Evolutionary conservation across 2,888 invertebrate species (phyloP).

Genomic region (Tribolium freemani): DNA sequence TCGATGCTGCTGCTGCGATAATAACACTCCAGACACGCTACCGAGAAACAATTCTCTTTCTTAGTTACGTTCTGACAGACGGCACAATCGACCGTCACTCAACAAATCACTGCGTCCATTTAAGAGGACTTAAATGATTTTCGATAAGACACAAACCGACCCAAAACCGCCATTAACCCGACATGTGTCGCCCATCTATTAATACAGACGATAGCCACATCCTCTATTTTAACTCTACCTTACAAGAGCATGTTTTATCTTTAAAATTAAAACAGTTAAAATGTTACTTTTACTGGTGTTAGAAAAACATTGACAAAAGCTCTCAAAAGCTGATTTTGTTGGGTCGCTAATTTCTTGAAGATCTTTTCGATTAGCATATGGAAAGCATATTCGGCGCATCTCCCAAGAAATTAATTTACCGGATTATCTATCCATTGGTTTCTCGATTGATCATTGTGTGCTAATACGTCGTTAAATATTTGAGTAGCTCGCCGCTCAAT

Average conservation of each 20-base stretch:
- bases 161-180: conserved; percentile 23
- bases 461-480: conserved; percentile 31
- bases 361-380: background rate
- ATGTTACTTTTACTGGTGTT: too few relatives aligned
- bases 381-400: background rate
- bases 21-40: conserved; percentile 12
- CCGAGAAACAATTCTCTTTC: conserved; percentile 1
- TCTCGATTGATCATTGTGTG: conserved; percentile 31
- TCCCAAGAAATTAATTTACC: conserved; percentile 30
- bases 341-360: too few relatives aligned
- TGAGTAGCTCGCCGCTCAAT: conserved; percentile 19
- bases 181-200: conserved; percentile 15
- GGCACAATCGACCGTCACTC: conserved; percentile 39
- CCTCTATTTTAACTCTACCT: too few relatives aligned
- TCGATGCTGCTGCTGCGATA: conserved; percentile 18
- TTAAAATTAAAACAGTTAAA: too few relatives aligned
- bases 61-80: conserved; percentile 19
- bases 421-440: conserved; percentile 21
- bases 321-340: too few relatives aligned
- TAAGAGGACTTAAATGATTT: conserved; percentile 39
- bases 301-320: too few relatives aligned
- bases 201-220: background rate
- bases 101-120: conserved; percentile 42
- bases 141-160: conserved; percentile 26
- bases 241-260: too few relatives aligned